Conservation (phyloP, 2,888 invertebrate genomes). For the Scaptomyza tumidula region DNA sequence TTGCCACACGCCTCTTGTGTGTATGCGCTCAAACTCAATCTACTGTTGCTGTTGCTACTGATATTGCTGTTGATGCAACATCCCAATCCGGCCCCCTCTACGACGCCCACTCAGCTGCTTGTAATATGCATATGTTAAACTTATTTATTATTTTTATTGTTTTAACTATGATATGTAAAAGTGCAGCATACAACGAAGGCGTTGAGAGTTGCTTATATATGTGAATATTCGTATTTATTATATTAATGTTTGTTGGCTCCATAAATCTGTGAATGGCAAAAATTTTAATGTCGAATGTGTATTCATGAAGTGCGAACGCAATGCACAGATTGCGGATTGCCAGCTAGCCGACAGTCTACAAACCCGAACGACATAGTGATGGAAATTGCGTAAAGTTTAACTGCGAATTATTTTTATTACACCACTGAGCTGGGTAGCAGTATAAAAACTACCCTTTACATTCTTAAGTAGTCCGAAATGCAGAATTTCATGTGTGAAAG, state of each 20-base stretch:
- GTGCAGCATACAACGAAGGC: conserved; percentile 17
- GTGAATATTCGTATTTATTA: conserved; percentile 30
- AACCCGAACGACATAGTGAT: conserved; percentile 7
- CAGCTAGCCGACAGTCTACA: conserved; percentile 11
- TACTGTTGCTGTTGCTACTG: conserved; percentile 26
- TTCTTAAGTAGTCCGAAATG: background rate
- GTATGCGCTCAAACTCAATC: conserved; percentile 72
- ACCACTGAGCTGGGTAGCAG: conserved; percentile 9
- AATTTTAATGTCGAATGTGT: conserved; percentile 60
- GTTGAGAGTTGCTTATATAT: background rate
- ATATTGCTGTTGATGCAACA: conserved; percentile 4
- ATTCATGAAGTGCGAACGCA: conserved; percentile 66
- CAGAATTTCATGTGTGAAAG: background rate
- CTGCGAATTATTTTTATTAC: conserved; percentile 25
- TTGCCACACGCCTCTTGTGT: conserved; percentile 77
- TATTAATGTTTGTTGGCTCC: conserved; percentile 51
- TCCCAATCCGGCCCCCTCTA: background rate
- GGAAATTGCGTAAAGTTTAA: conserved; percentile 35
- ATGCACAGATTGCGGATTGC: conserved; percentile 15
- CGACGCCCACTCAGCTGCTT: conserved; percentile 18
- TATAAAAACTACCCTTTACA: background rate
- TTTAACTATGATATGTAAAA: conserved; percentile 13
- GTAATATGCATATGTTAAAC: conserved; percentile 46
- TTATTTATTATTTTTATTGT: conserved; percentile 17
- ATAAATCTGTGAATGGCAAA: conserved; percentile 59